Evolutionary conservation across 2,888 invertebrate species (phyloP).

Genomic region (Epinotia nisella): DNA sequence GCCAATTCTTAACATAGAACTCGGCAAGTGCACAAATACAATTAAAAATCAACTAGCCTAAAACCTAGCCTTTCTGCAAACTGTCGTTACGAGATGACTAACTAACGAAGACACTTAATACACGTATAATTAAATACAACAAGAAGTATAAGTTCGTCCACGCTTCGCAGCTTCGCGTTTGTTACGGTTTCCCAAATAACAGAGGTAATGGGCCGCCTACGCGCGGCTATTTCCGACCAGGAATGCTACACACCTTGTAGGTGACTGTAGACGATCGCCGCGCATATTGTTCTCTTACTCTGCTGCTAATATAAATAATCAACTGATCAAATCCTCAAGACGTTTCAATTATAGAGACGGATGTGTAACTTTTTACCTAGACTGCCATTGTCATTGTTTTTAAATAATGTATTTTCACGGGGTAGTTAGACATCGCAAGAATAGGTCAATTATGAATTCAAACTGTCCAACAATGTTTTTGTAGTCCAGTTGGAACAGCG

Average conservation of each 20-base stretch:
- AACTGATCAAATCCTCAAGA: background rate
- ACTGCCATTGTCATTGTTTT: background rate
- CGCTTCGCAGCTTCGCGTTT: conserved; percentile 27
- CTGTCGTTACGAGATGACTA: background rate
- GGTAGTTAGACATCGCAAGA: no score
- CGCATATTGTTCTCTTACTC: conserved; percentile 38
- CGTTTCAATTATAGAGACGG: background rate
- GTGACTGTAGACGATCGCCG: conserved; percentile 39
- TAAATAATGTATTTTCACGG: no score
- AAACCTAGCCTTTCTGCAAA: background rate
- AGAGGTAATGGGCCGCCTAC: conserved; percentile 57
- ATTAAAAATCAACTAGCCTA: no score
- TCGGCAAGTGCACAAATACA: no score
- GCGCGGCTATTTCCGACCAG: conserved; percentile 54
- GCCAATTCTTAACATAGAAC: no score
- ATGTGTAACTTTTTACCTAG: no score
- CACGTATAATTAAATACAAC: conserved; percentile 9
- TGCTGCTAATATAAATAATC: conserved; percentile 25
- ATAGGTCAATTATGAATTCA: no score
- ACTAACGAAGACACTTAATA: background rate
- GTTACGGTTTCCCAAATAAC: conserved; percentile 54
- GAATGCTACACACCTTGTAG: conserved; percentile 53
- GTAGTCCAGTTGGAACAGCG: no score
- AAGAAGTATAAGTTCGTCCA: conserved; percentile 8
- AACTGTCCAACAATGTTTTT: no score